A percentile compares a stretch with the other conserved stretches of the same genome.
phyloP scores from a whole-genome alignment of 2,797 vertebrate species.

The Myiotriccus ornatus region DNA sequence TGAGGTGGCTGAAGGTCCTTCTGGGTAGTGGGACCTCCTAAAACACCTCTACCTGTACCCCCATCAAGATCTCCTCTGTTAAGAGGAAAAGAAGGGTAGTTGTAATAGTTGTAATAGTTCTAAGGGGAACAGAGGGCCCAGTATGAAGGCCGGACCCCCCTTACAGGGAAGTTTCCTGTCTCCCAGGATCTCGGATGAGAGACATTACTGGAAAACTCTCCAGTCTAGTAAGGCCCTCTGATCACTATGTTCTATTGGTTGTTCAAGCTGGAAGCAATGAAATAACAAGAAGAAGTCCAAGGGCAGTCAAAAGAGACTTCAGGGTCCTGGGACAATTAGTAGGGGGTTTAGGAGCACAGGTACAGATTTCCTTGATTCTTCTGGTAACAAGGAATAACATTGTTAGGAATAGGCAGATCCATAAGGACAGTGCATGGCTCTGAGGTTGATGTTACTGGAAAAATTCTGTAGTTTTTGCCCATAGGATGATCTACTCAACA shows the following conservation, averaged over 20 bases:
- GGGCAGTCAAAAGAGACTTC: background rate
- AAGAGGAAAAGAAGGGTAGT: background rate
- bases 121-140: background rate
- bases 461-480: background rate
- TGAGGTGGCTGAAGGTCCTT: background rate
- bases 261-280: background rate
- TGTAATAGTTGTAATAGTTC: background rate
- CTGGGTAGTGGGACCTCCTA: background rate
- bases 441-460: background rate
- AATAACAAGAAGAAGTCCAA: background rate
- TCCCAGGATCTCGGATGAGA: background rate
- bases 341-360: background rate
- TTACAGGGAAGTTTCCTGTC: background rate
- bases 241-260: background rate
- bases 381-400: background rate
- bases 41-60: background rate
- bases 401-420: background rate
- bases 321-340: background rate
- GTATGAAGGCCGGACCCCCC: background rate
- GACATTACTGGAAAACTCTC: background rate
- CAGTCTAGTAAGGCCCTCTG: background rate
- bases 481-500: background rate
- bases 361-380: background rate
- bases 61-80: background rate
- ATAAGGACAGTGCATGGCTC: background rate